These are phyloP conservation scores for Eolophus roseicapilla DNA, from an alignment of 2,113 vertebrate genomes.

Conservation along the genomic window DNA sequence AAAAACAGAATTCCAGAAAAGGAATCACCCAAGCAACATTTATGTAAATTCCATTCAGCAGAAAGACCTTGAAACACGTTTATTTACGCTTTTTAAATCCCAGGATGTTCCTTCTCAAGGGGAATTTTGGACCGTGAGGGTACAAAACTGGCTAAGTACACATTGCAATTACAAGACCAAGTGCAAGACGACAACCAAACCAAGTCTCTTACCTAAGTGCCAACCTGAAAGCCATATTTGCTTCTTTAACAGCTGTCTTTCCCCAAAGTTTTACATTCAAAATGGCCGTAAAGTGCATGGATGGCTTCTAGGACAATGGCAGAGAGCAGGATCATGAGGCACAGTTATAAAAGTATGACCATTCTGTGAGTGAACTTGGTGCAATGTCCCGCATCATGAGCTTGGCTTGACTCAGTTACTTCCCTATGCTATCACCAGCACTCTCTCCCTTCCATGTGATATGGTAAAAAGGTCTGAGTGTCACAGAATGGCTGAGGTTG, in stretches of 20 bases:
- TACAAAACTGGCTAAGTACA: constrained; percentile 14
- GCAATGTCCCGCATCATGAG: not conserved
- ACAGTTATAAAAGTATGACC: not conserved
- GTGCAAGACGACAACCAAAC: not conserved
- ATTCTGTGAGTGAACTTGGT: not conserved
- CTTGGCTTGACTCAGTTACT: not conserved
- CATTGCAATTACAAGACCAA: not conserved
- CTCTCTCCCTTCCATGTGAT: not conserved
- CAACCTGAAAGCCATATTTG: not conserved
- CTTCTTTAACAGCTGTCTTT: not conserved
- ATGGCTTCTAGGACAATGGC: not conserved
- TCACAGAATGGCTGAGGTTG: not conserved
- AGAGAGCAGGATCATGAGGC: not conserved
- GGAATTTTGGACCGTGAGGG: not conserved
- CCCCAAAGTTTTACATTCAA: not conserved
- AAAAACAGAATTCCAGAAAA: not conserved
- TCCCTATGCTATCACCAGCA: not conserved
- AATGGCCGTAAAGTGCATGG: not conserved
- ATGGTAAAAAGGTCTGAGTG: not conserved
- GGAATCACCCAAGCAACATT: not conserved
- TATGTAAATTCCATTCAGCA: not conserved
- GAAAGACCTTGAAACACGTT: constrained; percentile 46
- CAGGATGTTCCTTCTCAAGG: not conserved
- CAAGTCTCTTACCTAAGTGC: not conserved
- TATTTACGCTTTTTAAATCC: constrained; percentile 21